Base-by-base conservation (phyloP, 2,797 vertebrate genomes). In the Sphenodon punctatus region DNA sequence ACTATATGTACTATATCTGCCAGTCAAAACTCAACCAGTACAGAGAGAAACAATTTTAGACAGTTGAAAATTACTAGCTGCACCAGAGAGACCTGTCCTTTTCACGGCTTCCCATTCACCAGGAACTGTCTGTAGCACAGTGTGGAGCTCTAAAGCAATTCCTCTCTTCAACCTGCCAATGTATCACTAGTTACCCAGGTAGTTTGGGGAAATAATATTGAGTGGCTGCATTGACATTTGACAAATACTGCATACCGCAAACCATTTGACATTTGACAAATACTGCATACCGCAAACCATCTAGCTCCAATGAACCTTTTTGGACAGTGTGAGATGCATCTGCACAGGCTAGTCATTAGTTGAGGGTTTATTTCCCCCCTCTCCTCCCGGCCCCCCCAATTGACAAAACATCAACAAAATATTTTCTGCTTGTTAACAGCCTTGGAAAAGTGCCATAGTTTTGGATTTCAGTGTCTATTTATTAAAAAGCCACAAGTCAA, bases 1-100 rank as follows among this genome's bases (percentile, higher is more conserved):
- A 75, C 83, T 79, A 23, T 49, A 78, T 55, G 30, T 69, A 42
- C 82, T 88, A 75, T 45, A 43, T 65, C 69, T 89, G 84, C 60
- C 72, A 82, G 39, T 78, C 53, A 65, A 70, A 41, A 14, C 14
- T 72, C 7, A 82, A 53, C 58, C 22, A 61, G 43, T 51, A 30
- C 53, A 76, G 67, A 72, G 9, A 32, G 42, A 73, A 8, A 38
- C 19, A 30, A 19, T 45, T 67, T 66, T 51, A 15, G n/a, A 9
- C 32, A 61, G 25, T 30, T 22, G 13, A 69, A 43, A 14, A 30
- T 27, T 45, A 9, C 16, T 25, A 38, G 19, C 30, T 34, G 22
- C 56, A 56, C 30, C 55, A 56, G 30, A 56, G 32, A 19, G 19
- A 32, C 34, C 17, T 34, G 22, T 34, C 20, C 56, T 30, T 78